Conservation (phyloP, 2,797 vertebrate genomes). For the Tokudaia tokunoshimensis region DNA sequence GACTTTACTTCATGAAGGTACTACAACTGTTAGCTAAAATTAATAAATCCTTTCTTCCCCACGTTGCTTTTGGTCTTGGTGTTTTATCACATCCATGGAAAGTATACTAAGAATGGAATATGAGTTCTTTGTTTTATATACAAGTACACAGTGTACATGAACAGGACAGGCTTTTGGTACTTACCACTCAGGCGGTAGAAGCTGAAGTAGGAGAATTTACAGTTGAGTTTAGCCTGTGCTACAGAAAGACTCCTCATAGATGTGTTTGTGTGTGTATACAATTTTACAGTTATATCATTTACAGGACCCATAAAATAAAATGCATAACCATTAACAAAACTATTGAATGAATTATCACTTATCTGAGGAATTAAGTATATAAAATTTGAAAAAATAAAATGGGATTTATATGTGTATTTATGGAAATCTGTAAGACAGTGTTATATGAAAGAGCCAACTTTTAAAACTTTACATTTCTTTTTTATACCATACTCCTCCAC, state of each 20-base stretch:
- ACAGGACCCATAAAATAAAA: neutral
- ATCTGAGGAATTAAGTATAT: slow-evolving; percentile 21
- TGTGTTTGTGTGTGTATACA: neutral
- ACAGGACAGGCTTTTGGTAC: neutral
- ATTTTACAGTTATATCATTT: slow-evolving; percentile 4
- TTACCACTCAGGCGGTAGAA: neutral
- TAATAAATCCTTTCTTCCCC: neutral
- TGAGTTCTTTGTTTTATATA: slow-evolving; percentile 8
- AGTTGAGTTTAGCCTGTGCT: neutral
- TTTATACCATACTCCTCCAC: neutral
- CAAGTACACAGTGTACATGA: neutral
- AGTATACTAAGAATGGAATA: neutral
- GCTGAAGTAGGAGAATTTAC: no score
- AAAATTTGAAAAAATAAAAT: slow-evolving; percentile 23
- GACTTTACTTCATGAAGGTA: neutral
- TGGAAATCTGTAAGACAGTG: neutral
- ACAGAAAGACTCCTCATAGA: no score
- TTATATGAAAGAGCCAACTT: slow-evolving; percentile 19
- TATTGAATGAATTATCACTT: slow-evolving; percentile 22
- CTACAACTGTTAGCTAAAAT: neutral
- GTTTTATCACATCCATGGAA: neutral
- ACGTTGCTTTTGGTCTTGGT: neutral
- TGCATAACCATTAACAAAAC: neutral
- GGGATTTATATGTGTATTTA: neutral
- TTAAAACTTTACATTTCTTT: neutral